Conservation (phyloP, 2,888 invertebrate species). For the Hecatera dysodea region DNA sequence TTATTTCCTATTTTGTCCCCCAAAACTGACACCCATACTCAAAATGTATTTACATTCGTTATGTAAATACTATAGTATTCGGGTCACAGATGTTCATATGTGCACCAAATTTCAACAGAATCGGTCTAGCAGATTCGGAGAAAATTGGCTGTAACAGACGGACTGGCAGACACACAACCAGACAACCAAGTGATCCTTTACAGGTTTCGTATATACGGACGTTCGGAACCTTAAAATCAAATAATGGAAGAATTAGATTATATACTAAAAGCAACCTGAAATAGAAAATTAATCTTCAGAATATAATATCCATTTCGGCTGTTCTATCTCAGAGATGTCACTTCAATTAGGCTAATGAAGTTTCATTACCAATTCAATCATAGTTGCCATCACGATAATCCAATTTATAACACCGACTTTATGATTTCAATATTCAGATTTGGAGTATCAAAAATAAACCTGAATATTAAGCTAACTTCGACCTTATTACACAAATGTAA, state of each 20-base stretch:
- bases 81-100: no score
- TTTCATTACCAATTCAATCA: constrained; percentile 61
- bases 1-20: no score
- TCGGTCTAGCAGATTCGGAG: no score
- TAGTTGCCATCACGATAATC: constrained; percentile 58
- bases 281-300: constrained; percentile 35
- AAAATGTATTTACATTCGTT: no score
- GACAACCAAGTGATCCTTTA: no score
- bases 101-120: no score
- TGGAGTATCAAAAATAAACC: constrained; percentile 46
- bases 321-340: constrained; percentile 41
- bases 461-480: constrained; percentile 9
- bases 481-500: constrained; percentile 1
- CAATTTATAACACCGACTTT: constrained; percentile 59
- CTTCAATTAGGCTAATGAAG: constrained; percentile 60
- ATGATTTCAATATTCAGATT: constrained; percentile 57
- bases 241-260: constrained; percentile 29
- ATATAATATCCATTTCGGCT: constrained; percentile 32
- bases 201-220: no score
- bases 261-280: neutral
- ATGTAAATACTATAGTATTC: no score
- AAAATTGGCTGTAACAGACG: no score
- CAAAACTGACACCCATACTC: no score
- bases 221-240: no score
- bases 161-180: no score